Percentiles rank a stretch among this genome's conserved stretches.
phyloP scores from a whole-genome alignment of 2,113 vertebrate genomes.

The Tyrannus savana region DNA sequence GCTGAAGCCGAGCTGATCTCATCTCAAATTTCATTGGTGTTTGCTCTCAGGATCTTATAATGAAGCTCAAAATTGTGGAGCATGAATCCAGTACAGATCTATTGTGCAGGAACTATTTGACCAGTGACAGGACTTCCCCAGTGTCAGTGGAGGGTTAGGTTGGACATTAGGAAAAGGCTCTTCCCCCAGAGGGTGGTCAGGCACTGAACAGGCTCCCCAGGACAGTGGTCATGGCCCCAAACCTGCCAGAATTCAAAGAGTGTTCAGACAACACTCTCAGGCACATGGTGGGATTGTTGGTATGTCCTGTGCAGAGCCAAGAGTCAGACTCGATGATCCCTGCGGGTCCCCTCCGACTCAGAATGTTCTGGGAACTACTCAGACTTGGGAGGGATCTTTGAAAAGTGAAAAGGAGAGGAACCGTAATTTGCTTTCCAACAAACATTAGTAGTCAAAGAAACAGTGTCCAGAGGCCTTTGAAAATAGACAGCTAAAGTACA shows the following conservation, averaged over 20 bases:
- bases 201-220: background rate
- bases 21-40: background rate
- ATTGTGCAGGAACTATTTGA: accelerated
- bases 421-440: background rate
- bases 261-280: background rate
- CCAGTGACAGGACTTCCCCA: background rate
- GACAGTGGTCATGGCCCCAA: background rate
- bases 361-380: background rate
- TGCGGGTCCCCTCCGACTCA: background rate
- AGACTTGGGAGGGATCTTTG: background rate
- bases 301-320: background rate
- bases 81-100: background rate
- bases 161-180: background rate
- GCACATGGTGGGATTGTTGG: background rate
- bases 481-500: background rate
- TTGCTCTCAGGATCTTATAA: background rate
- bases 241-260: background rate
- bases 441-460: background rate
- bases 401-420: background rate
- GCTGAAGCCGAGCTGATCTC: background rate
- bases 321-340: background rate
- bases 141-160: background rate
- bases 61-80: background rate
- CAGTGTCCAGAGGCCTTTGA: background rate
- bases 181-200: background rate